Evolutionary conservation across 2,888 invertebrate species (phyloP).

Genomic region (Hemicrepidius hirtus): DNA sequence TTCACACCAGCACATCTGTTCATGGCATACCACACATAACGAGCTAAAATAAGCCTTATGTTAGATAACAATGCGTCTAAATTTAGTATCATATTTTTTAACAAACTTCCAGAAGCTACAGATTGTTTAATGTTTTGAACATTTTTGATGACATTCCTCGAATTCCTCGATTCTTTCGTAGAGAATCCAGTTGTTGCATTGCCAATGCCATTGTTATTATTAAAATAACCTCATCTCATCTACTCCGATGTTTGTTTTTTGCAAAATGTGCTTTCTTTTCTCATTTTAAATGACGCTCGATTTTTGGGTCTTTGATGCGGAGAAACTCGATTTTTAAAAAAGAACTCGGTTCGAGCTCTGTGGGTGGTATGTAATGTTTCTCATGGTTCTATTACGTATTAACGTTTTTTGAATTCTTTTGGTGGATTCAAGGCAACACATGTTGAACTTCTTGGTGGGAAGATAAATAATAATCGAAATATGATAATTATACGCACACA

Average conservation of each 20-base stretch:
- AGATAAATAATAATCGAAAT: conserved; percentile 8
- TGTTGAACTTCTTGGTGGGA: not conserved
- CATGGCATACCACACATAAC: conserved; percentile 45
- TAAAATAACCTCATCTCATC: conserved; percentile 35
- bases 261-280: not conserved
- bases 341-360: conserved; percentile 22
- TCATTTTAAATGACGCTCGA: not conserved
- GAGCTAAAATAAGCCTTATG: conserved; percentile 53
- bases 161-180: conserved; percentile 36
- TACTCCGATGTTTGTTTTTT: conserved; percentile 6
- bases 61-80: conserved; percentile 54
- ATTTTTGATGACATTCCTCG: conserved; percentile 48
- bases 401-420: conserved; percentile 37
- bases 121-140: conserved; percentile 47
- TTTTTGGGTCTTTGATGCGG: not conserved
- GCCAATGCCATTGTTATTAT: conserved; percentile 43
- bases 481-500: not conserved
- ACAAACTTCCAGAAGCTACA: conserved; percentile 48
- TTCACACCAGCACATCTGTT: conserved; percentile 64
- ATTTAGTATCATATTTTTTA: conserved; percentile 50
- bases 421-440: conserved; percentile 27
- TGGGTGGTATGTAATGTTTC: conserved; percentile 40
- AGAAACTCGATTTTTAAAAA: not conserved
- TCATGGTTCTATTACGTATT: conserved; percentile 22
- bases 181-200: conserved; percentile 27